Evolutionary conservation across 2,888 invertebrate genomes (phyloP), one percentile per base, ranked within the genome.

Genomic region (Endotricha flammealis): DNA sequence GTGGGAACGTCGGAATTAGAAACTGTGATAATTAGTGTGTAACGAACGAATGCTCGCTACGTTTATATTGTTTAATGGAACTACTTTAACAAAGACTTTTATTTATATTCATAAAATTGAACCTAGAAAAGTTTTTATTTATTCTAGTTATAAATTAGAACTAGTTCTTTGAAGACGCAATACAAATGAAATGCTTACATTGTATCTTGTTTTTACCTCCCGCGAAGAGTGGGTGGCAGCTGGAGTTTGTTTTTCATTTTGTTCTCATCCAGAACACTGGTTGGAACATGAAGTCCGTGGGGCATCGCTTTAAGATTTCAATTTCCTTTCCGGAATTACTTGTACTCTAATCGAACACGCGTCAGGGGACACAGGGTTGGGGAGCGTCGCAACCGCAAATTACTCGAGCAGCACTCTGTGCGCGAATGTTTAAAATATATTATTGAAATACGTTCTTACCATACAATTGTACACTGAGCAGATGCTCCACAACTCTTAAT

Each of bases 311-410:
- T 79, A 82, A 85, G 83, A 85, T 86, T 86, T 86, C 85, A 85
- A 86, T 86, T 86, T 86, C 85, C 85, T 82, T 83, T 74, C 73
- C 77, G 81, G 79, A 86, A 86, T 86, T 85, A 86, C 83, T 82
- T 77, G 80, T 75, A 66, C 73, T 80, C 76, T 83, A 85, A 86
- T 86, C 83, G 85, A 83, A 82, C 85, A 78, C 76, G 82, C 82
- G 81, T 82, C 76, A 67, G 66, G 81, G 79, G 75, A 77, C 65
- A 51, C 50, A n/a, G 57, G 46, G 51, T 52, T 51, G 57, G 38
- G 45, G 40, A 46, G 62, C 64, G 68, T 70, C 68, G 61, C 68
- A 62, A 67, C 82, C 82, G 75, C 82, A 81, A 85, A 85, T 83
- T 82, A 82, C 80, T 73, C 70, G n/a, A n/a, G n/a, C 68, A 56